Evolutionary conservation across 2,113 vertebrate species (phyloP).

Genomic region (Anthoscopus minutus): DNA sequence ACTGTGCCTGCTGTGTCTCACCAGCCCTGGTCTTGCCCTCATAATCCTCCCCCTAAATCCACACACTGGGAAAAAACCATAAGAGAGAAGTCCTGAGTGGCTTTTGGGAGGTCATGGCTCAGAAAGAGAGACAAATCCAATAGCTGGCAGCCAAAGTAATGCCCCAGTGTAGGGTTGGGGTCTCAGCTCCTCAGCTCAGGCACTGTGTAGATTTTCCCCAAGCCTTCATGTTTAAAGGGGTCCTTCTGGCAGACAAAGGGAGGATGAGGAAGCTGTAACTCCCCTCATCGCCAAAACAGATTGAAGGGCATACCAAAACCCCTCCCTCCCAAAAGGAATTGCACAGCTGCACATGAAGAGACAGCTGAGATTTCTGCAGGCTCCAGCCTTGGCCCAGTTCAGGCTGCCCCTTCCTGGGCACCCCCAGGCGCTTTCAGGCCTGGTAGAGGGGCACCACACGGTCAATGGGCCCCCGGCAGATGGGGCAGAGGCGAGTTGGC

Average conservation of each 20-base stretch:
- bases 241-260: background rate
- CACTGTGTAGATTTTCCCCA: background rate
- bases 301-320: background rate
- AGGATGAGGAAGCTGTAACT: background rate
- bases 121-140: background rate
- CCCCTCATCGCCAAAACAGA: background rate
- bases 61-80: background rate
- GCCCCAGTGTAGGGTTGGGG: fast-evolving
- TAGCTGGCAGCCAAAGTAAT: background rate
- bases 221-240: fast-evolving
- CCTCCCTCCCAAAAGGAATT: background rate
- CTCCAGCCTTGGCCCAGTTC: background rate
- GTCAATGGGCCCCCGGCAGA: slow-evolving; percentile 77
- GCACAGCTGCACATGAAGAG: background rate
- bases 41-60: background rate
- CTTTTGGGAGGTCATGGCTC: background rate
- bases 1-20: background rate
- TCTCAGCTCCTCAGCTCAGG: background rate
- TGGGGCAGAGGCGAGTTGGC: slow-evolving; percentile 75
- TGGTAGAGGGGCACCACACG: slow-evolving; percentile 81
- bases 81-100: background rate
- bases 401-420: background rate
- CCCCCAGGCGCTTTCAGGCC: background rate
- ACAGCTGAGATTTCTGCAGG: background rate
- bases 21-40: background rate